Conservation (phyloP, 2,113 vertebrate genomes). For the Callospermophilus lateralis region DNA sequence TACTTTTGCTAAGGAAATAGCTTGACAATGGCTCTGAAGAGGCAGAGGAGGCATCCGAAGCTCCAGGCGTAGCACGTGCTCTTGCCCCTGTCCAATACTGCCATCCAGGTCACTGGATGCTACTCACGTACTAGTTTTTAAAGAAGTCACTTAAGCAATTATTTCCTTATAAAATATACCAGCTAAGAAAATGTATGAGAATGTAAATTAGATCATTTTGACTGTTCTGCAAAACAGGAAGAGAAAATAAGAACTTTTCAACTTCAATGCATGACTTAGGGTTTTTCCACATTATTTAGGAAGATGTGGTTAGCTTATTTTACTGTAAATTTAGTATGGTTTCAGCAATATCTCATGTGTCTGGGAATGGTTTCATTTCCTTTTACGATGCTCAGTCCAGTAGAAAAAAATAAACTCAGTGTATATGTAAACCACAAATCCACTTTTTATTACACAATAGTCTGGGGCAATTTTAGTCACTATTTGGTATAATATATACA, state of each 20-base stretch:
- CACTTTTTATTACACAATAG: neutral
- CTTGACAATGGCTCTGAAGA: neutral
- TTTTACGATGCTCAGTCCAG: neutral
- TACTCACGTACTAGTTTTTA: neutral
- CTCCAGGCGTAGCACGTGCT: neutral
- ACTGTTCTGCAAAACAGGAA: slow-evolving; percentile 60
- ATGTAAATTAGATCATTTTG: slow-evolving; percentile 8
- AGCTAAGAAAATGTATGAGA: neutral
- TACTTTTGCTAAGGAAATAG: neutral
- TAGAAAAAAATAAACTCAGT: neutral
- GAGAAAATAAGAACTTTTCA: slow-evolving; percentile 48
- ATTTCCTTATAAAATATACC: neutral
- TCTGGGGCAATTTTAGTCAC: neutral
- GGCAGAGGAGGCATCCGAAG: neutral
- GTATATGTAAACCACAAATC: neutral
- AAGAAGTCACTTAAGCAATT: neutral
- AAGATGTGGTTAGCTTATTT: slow-evolving; percentile 36
- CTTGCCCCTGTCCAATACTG: neutral
- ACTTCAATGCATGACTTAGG: neutral
- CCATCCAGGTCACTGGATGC: no score
- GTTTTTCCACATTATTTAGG: slow-evolving; percentile 9
- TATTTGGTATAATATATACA: neutral
- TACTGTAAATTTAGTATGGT: slow-evolving; percentile 46
- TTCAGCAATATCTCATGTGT: slow-evolving; percentile 37
- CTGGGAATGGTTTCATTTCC: slow-evolving; percentile 46